Evolutionary conservation across 2,113 vertebrate species (phyloP).

Genomic region (Heterocephalus glaber): DNA sequence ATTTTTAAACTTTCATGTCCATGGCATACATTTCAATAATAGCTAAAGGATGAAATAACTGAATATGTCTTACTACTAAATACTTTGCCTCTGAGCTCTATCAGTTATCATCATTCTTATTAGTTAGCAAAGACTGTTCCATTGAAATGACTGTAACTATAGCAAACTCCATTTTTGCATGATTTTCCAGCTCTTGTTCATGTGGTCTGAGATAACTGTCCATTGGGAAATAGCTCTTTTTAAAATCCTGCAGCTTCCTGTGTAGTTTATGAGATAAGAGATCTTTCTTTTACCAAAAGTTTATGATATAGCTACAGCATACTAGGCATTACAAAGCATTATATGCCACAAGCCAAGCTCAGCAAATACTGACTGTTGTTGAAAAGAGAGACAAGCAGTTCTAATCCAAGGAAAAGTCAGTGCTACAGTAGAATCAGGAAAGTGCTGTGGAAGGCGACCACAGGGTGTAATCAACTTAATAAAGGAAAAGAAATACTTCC

Average conservation of each 20-base stretch:
- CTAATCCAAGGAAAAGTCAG: not conserved
- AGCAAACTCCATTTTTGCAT: not conserved
- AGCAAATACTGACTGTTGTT: not conserved
- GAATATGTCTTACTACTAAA: constrained; percentile 29
- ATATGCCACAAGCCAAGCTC: not conserved
- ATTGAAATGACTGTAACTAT: not conserved
- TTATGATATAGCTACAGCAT: not conserved
- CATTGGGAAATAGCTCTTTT: not conserved
- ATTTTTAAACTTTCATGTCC: not conserved
- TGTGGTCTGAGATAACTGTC: not conserved
- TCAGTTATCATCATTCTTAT: not conserved
- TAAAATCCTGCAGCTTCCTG: not conserved
- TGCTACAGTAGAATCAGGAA: not conserved
- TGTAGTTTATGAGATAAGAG: not conserved
- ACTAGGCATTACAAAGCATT: not conserved
- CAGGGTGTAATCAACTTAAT: not conserved
- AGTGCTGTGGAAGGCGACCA: not conserved
- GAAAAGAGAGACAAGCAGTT: not conserved
- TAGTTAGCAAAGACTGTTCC: not conserved
- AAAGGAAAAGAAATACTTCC: not conserved
- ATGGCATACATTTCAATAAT: not conserved
- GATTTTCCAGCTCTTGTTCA: not conserved
- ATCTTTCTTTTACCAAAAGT: not conserved
- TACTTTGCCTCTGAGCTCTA: not conserved
- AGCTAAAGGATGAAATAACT: not conserved